Percentiles rank a stretch among this genome's conserved stretches.
Evolutionary conservation across 2,113 vertebrate species (phyloP).

Genomic region (Cinclus mexicanus): DNA sequence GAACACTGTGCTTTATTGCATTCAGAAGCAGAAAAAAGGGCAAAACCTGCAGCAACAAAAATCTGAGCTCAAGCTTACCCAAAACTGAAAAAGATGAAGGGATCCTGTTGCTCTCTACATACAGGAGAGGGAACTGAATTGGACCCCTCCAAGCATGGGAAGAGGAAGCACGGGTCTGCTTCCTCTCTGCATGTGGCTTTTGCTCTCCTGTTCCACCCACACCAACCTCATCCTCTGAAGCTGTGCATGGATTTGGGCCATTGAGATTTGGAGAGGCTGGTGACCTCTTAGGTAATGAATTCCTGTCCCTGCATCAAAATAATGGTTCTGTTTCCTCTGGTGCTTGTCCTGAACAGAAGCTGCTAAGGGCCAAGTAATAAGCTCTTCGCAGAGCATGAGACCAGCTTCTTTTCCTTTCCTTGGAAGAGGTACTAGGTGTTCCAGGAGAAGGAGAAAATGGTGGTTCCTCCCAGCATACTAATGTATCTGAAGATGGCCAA

Average conservation of each 20-base stretch:
- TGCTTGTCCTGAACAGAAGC: not conserved
- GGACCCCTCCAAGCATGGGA: not conserved
- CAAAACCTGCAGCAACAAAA: not conserved
- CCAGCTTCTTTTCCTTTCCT: not conserved
- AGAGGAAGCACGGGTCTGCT: not conserved
- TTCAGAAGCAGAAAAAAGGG: not conserved
- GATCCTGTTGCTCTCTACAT: not conserved
- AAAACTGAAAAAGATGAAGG: not conserved
- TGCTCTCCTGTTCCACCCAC: not conserved
- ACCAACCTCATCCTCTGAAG: not conserved
- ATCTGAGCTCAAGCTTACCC: not conserved
- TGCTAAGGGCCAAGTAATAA: not conserved
- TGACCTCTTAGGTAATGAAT: not conserved
- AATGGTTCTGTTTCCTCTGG: not conserved
- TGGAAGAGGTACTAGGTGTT: not conserved
- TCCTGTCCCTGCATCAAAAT: not conserved
- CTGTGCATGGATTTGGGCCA: not conserved
- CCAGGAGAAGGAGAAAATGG: not conserved
- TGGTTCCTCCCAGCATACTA: not conserved
- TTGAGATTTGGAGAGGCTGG: not conserved
- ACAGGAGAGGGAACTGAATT: not conserved
- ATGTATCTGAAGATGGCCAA: not conserved
- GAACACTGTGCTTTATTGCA: not conserved
- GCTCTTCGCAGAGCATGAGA: not conserved
- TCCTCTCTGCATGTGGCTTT: not conserved